Evolutionary conservation across 2,113 vertebrate genomes (phyloP).

Genomic region (Arvicanthis niloticus): DNA sequence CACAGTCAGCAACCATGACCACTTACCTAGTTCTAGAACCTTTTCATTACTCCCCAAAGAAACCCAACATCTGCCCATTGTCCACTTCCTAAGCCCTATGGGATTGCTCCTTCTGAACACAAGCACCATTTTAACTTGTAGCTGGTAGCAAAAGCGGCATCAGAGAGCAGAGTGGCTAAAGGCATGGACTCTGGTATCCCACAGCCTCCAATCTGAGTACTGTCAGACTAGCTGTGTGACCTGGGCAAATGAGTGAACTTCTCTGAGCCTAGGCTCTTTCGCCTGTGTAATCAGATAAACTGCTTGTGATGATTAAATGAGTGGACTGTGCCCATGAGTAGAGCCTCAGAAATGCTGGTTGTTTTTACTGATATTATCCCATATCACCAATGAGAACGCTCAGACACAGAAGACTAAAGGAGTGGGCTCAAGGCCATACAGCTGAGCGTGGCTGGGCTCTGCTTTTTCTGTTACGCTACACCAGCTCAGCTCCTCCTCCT

Average conservation of each 20-base stretch:
- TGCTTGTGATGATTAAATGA: neutral
- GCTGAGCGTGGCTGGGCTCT: neutral
- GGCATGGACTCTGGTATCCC: neutral
- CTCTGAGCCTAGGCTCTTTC: neutral
- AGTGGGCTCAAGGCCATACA: slow-evolving; percentile 4
- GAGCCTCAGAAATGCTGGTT: neutral
- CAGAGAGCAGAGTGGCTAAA: neutral
- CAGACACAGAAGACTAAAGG: slow-evolving; percentile 47
- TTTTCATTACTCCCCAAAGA: neutral
- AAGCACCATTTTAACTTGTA: slow-evolving; percentile 1
- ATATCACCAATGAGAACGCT: neutral
- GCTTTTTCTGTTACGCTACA: slow-evolving; percentile 43
- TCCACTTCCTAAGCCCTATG: neutral
- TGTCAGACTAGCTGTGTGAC: neutral
- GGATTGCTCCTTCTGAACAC: neutral
- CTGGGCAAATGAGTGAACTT: neutral
- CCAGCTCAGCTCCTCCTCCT: neutral
- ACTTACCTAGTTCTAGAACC: slow-evolving; percentile 15
- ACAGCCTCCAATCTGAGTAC: neutral
- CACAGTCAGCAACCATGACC: neutral
- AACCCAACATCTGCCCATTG: neutral
- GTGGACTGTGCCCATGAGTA: neutral
- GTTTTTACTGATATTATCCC: neutral
- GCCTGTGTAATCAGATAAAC: neutral
- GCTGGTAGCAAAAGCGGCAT: neutral